These are phyloP conservation scores for Misgurnus anguillicaudatus DNA, from an alignment of 2,113 vertebrate species.

Conservation along the genomic window DNA sequence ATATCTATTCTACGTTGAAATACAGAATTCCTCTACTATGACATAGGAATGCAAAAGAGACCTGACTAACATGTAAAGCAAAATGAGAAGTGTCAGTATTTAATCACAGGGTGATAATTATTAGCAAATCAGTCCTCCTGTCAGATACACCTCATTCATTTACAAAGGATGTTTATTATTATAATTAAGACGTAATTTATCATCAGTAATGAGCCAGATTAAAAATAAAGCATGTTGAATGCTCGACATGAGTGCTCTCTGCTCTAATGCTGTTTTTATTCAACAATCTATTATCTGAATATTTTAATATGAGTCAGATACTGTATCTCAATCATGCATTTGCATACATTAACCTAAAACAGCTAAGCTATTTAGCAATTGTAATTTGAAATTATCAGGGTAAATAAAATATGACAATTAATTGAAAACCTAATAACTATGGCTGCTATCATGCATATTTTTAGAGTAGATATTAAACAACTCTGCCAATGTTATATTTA, in stretches of 20 bases:
- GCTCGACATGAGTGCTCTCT: slow-evolving; percentile 56
- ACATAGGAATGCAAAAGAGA: slow-evolving; percentile 60
- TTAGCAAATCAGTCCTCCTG: slow-evolving; percentile 68
- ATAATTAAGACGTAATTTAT: slow-evolving; percentile 74
- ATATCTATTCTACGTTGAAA: too few relatives aligned
- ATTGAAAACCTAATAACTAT: slow-evolving; percentile 30
- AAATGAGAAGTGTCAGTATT: slow-evolving; percentile 67
- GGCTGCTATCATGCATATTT: slow-evolving; percentile 3
- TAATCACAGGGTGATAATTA: slow-evolving; percentile 72
- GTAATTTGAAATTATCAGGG: background rate
- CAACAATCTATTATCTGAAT: slow-evolving; percentile 40
- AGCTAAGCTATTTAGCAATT: background rate
- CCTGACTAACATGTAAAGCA: slow-evolving; percentile 62
- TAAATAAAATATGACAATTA: slow-evolving; percentile 29
- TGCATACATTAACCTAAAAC: slow-evolving; percentile 1
- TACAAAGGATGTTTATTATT: slow-evolving; percentile 71
- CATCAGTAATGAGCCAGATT: slow-evolving; percentile 71
- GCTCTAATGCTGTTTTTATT: slow-evolving; percentile 57
- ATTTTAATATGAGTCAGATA: slow-evolving; percentile 11
- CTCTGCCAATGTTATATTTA: background rate
- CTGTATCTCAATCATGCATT: slow-evolving; percentile 15
- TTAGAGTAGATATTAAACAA: slow-evolving; percentile 21
- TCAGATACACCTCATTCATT: slow-evolving; percentile 72
- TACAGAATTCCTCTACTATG: background rate
- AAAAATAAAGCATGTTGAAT: slow-evolving; percentile 67